Base-by-base conservation (phyloP, 2,888 invertebrate genomes). In the Diabrotica balteata region DNA sequence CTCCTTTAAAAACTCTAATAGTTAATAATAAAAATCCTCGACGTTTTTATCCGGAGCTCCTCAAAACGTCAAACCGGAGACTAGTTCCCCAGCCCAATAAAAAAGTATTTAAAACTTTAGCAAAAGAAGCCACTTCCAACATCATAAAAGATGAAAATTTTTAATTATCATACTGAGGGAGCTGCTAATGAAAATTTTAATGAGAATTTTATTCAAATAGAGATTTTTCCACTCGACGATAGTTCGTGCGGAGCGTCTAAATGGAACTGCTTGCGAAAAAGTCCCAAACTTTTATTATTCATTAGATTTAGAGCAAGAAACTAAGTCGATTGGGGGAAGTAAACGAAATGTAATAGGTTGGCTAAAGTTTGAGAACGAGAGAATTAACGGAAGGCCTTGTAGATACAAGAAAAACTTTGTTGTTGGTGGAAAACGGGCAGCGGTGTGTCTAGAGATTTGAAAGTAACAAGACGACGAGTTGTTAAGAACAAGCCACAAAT, bases 121-220 rank as follows among this genome's bases (percentile, higher is more conserved):
- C 45, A 59, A 53, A 71, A 68, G 66, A 57, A 60, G 51, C 63
- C 62, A 66, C 68, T 69, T 61, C 54, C 52, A 50, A 66, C 70
- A 64, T 73, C 68, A 69, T 73, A 67, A 75, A 75, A 70, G 73
- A 75, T 72, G 71, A 72, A 76, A 74, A 72, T 69, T 75, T 75
- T 75, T 76, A 75, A 76, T 75, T 75, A 73, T 65, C 64, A 43
- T 53, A 51, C 57, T 70, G 66, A 70, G 66, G 69, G 68, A 70
- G 67, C 46, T 53, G 55, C 59, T 72, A 70, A 72, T 70, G 70
- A 71, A 72, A 69, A 61, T 68, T 75, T 73, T 68, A 72, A 70
- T 69, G 65, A 66, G 71, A 69, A 67, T 61, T 68, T 59, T 60
- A 66, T 69, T 68, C 54, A 70, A 70, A 71, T 65, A 62, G 66